These are phyloP conservation scores for Pycnonotus jocosus DNA, from an alignment of 2,113 vertebrate species.

Conservation along the genomic window DNA sequence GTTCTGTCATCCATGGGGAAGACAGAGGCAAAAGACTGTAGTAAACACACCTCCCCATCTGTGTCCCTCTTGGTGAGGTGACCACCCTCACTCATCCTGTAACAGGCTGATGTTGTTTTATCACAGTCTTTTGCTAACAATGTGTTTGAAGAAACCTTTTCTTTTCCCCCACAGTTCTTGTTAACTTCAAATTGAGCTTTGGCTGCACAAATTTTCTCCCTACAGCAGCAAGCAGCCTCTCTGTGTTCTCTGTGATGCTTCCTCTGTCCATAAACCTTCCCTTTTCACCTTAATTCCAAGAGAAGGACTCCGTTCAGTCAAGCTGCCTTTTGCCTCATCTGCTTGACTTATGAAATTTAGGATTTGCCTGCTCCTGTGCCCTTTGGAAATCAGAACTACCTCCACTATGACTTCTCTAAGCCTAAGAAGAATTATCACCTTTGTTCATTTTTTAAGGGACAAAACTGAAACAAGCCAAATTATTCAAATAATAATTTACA, in stretches of 20 bases:
- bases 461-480: neutral
- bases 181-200: neutral
- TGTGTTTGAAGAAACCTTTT: neutral
- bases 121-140: neutral
- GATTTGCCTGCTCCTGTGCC: neutral
- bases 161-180: neutral
- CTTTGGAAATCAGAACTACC: neutral
- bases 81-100: neutral
- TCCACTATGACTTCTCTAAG: neutral
- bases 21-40: neutral
- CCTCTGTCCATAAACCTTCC: neutral
- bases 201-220: neutral
- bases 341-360: fast-evolving
- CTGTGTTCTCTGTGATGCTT: neutral
- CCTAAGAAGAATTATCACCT: neutral
- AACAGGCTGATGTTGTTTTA: neutral
- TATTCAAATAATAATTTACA: neutral
- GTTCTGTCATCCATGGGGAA: neutral
- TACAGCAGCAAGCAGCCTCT: neutral
- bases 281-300: neutral
- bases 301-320: neutral
- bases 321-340: neutral
- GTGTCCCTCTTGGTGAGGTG: neutral
- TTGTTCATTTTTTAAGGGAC: neutral
- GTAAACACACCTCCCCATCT: neutral